Conservation (phyloP, 2,888 invertebrate genomes). For the Pterostichus niger region DNA sequence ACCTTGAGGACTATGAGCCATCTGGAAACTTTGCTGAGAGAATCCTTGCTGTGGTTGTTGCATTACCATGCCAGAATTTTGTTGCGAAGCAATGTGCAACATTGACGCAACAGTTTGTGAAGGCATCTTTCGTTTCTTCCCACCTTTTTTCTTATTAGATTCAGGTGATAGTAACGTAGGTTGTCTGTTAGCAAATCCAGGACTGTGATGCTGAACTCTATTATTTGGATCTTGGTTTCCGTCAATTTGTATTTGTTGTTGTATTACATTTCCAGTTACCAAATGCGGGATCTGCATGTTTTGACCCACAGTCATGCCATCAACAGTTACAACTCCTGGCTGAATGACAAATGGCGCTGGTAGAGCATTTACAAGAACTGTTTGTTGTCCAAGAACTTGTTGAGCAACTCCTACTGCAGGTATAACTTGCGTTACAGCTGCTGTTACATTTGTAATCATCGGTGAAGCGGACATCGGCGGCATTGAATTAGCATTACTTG, state of each 20-base stretch:
- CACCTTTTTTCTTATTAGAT: constrained; percentile 79
- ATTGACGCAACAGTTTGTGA: constrained; percentile 85
- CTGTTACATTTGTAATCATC: constrained; percentile 83
- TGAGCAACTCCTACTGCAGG: constrained; percentile 83
- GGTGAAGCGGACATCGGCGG: constrained; percentile 82
- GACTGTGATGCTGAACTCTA: constrained; percentile 71
- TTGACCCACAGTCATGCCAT: constrained; percentile 85
- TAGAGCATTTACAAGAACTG: constrained; percentile 89
- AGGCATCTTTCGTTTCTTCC: constrained; percentile 87
- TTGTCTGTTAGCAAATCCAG: constrained; percentile 72
- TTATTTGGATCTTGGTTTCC: constrained; percentile 79
- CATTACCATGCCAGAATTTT: constrained; percentile 83
- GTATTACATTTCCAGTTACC: constrained; percentile 83
- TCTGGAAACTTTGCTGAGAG: constrained; percentile 87
- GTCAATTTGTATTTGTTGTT: constrained; percentile 80
- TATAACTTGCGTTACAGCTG: constrained; percentile 83
- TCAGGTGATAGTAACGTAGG: constrained; percentile 83
- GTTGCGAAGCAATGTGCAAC: constrained; percentile 84
- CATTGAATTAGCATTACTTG: constrained; percentile 77
- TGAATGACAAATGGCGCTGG: constrained; percentile 89
- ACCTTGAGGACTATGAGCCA: constrained; percentile 83
- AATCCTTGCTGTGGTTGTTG: constrained; percentile 79
- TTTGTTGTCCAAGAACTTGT: constrained; percentile 86
- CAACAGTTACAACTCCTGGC: constrained; percentile 87
- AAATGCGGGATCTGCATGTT: constrained; percentile 86